Evolutionary conservation across 1,140 invertebrate species (phyloP).

Genomic region (Drosophila orena): DNA sequence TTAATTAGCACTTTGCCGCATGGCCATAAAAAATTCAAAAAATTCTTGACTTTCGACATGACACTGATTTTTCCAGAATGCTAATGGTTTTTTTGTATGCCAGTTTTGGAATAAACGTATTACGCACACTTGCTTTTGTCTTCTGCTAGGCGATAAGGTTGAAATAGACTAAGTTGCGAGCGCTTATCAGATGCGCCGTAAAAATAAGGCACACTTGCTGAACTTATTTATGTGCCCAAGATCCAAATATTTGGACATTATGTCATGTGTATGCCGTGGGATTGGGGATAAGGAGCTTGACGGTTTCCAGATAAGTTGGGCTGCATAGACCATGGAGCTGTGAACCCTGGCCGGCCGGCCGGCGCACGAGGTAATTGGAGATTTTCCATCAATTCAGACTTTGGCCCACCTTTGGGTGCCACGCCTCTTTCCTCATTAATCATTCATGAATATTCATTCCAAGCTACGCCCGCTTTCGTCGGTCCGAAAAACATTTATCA

Average conservation of each 20-base stretch:
- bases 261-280: slow-evolving; percentile 36
- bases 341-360: background rate
- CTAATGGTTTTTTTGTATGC: slow-evolving; percentile 24
- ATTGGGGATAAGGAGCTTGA: slow-evolving; percentile 3
- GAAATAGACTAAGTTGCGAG: slow-evolving; percentile 30
- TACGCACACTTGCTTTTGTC: slow-evolving; percentile 17
- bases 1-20: slow-evolving; percentile 70
- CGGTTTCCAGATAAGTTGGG: slow-evolving; percentile 29
- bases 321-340: slow-evolving; percentile 36
- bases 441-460: slow-evolving; percentile 73
- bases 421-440: slow-evolving; percentile 58
- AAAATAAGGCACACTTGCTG: slow-evolving; percentile 27
- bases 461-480: slow-evolving; percentile 29
- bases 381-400: slow-evolving; percentile 22
- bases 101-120: slow-evolving; percentile 30
- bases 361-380: slow-evolving; percentile 43
- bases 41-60: slow-evolving; percentile 44
- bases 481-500: slow-evolving; percentile 61
- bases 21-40: slow-evolving; percentile 25
- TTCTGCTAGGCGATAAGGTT: slow-evolving; percentile 50
- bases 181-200: slow-evolving; percentile 56
- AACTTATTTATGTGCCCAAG: slow-evolving; percentile 61
- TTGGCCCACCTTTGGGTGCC: slow-evolving; percentile 9
- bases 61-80: slow-evolving; percentile 28
- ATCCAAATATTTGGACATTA: slow-evolving; percentile 69